A percentile compares a stretch with the other conserved stretches of the same genome.
These are phyloP conservation scores for Caenorhabditis sinica DNA, from an alignment of 2,888 invertebrate species.

Conservation along the genomic window DNA sequence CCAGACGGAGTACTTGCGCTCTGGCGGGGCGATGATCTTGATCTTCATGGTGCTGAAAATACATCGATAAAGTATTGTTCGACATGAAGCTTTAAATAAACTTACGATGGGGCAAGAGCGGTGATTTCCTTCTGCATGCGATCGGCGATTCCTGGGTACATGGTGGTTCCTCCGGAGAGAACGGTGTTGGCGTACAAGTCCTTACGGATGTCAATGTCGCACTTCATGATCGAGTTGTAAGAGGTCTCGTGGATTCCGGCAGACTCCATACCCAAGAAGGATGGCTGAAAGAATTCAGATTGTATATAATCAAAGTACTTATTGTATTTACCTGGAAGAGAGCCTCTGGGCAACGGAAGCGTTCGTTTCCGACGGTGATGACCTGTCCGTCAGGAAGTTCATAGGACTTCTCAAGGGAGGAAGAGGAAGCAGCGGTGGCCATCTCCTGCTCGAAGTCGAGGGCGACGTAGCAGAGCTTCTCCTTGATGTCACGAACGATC, in stretches of 20 bases:
- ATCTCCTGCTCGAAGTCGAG: conserved; percentile 98
- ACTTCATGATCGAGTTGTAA: conserved; percentile 95
- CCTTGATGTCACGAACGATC: conserved; percentile 93
- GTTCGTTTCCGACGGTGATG: conserved; percentile 86
- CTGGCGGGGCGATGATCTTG: conserved; percentile 87
- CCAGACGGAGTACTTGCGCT: conserved; percentile 98
- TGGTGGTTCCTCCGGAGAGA: conserved; percentile 87
- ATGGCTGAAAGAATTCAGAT: conserved; percentile 86
- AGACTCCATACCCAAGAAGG: conserved; percentile 88
- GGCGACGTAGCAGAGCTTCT: conserved; percentile 98
- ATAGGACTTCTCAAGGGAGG: conserved; percentile 93
- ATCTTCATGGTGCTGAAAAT: conserved; percentile 86
- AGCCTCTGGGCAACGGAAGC: conserved; percentile 93
- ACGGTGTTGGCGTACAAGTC: conserved; percentile 89
- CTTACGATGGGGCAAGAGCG: conserved; percentile 87
- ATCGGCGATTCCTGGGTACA: conserved; percentile 98
- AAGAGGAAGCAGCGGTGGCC: conserved; percentile 92
- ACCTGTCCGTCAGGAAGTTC: conserved; percentile 93
- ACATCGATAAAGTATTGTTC: not conserved
- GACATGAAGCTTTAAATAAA: not conserved
- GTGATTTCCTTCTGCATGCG: conserved; percentile 93
- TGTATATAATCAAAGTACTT: not conserved
- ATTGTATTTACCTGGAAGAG: conserved; percentile 61
- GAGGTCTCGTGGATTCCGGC: conserved; percentile 87
- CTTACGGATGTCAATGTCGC: conserved; percentile 94